These are phyloP conservation scores for Enteromius viviparus DNA, from an alignment of 2,797 vertebrate genomes.

Conservation along the genomic window DNA sequence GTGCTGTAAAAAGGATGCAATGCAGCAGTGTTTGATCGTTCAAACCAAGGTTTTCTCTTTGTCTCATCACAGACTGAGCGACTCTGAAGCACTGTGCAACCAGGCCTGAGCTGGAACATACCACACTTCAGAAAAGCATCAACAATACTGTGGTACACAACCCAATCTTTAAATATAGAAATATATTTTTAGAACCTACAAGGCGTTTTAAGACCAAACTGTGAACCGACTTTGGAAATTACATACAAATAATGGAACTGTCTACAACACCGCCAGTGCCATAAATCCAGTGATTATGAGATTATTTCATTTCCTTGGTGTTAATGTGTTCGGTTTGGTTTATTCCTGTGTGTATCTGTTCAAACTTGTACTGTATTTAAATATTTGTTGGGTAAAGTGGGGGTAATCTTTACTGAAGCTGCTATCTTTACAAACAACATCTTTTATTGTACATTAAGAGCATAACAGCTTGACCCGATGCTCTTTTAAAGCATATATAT, in stretches of 20 bases:
- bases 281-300: slow-evolving; percentile 85
- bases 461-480: not conserved
- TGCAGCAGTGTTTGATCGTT: not conserved
- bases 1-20: not conserved
- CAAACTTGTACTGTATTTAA: slow-evolving; percentile 60
- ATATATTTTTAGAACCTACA: slow-evolving; percentile 94
- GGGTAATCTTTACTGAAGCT: slow-evolving; percentile 73
- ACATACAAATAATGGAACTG: slow-evolving; percentile 89
- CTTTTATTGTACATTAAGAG: slow-evolving; percentile 16
- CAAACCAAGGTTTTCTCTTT: not conserved
- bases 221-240: slow-evolving; percentile 95
- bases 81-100: slow-evolving; percentile 40
- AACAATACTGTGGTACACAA: slow-evolving; percentile 80
- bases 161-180: slow-evolving; percentile 78
- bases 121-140: slow-evolving; percentile 44
- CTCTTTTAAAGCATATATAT: slow-evolving; percentile 20
- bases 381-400: slow-evolving; percentile 55
- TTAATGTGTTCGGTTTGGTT: slow-evolving; percentile 73
- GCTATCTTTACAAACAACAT: slow-evolving; percentile 47
- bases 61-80: not conserved
- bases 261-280: slow-evolving; percentile 98
- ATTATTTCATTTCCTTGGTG: slow-evolving; percentile 78
- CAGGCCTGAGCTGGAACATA: slow-evolving; percentile 55
- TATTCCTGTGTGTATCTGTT: slow-evolving; percentile 38
- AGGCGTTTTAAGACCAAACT: slow-evolving; percentile 94